A percentile compares a stretch with the other conserved stretches of the same genome.
Evolutionary conservation across 2,113 vertebrate species (phyloP).

Genomic region (Sturnus vulgaris): DNA sequence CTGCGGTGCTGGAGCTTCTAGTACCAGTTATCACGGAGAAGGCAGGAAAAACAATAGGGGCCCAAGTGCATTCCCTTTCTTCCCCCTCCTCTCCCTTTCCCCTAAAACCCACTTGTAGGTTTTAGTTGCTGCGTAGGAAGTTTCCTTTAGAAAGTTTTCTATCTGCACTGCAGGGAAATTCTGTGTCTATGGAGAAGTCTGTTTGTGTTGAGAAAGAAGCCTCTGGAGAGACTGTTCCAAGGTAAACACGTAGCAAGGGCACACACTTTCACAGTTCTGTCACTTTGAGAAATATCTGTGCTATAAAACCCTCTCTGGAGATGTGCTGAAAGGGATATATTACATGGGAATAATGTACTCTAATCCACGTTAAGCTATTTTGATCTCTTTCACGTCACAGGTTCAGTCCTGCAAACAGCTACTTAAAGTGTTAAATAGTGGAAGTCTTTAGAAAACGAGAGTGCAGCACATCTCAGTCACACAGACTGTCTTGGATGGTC

Average conservation of each 20-base stretch:
- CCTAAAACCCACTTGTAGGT: no score
- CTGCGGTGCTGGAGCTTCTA: background rate
- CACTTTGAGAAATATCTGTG: background rate
- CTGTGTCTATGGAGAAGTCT: background rate
- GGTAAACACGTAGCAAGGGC: background rate
- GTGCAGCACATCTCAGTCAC: background rate
- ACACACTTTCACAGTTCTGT: background rate
- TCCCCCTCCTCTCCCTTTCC: background rate
- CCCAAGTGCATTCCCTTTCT: background rate
- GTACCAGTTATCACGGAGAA: background rate
- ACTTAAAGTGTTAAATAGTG: background rate
- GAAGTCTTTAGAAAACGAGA: background rate
- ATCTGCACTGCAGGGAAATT: background rate
- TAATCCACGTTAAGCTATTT: background rate
- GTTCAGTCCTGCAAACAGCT: background rate
- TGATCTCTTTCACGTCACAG: background rate
- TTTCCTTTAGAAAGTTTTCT: background rate
- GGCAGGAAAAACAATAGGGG: background rate
- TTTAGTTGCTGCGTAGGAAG: background rate
- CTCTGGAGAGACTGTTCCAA: background rate
- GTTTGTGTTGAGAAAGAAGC: background rate
- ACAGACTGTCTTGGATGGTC: background rate
- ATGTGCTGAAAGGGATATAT: background rate
- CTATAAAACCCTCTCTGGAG: background rate
- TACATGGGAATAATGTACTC: background rate